Base-by-base conservation (phyloP, 2,113 vertebrate genomes). In the Saguinus midas region DNA sequence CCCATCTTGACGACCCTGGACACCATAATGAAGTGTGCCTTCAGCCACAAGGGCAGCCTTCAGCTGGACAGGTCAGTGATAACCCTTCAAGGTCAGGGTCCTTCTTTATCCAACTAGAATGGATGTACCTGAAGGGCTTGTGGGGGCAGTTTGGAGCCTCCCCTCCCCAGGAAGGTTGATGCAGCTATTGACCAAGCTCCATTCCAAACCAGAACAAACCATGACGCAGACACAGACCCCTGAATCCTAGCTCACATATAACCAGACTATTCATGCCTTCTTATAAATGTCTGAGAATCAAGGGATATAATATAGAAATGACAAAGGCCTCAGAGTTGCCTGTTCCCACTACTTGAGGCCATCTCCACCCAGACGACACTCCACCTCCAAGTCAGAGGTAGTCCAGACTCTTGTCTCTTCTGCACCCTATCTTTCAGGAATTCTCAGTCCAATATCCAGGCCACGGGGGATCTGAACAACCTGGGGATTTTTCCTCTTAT, bases 1-100 rank as follows among this genome's bases (percentile, higher is more conserved):
- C 98, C 99, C 0, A 50, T 99, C 82, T 98, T 99, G 45, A 99
- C 99, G 99, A 99, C 99, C 4, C 98, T 99, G 0, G 99, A 99
- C 81, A 99, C 81, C 96, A 99, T 99, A 95, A 98, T 99, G 99
- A 99, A 99, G 97, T 99, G 99, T 81, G 99, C 99, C 37, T 99
- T 99, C 98, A 99, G 99, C 96, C 98, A 94, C 94, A 87, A 98
- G 64, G 99, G 98, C 96, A 98, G 98, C 96, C 98, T 99, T 97
- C 99, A 99, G 96, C 98, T 97, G 0, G 79, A 98, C 93, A 98
- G 99, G 99, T 99, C 64, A 98, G 99, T 98, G 40, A 72, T 48
- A 73, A 20, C 3, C 40, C 5, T 70, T 84, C 11, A 76, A 6
- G 9, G 11, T 23, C 6, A 68, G 23, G 6, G 18, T 14, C 64